Evolutionary conservation across 2,797 vertebrate species (phyloP).

Genomic region (Enteromius paludinosus): DNA sequence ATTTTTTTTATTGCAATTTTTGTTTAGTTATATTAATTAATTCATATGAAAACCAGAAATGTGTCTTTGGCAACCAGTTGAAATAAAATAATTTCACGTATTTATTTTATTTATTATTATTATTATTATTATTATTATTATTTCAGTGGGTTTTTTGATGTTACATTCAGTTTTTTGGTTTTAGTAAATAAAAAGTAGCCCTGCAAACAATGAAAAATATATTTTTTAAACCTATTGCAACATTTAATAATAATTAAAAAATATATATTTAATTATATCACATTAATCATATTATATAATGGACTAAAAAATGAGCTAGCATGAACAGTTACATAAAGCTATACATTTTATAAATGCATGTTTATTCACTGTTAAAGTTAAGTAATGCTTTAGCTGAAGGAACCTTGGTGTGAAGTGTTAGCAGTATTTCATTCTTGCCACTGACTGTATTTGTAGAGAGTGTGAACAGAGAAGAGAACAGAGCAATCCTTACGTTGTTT

Average conservation of each 20-base stretch:
- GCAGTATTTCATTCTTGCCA: neutral
- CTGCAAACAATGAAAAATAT: too few relatives aligned
- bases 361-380: neutral
- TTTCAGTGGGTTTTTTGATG: too few relatives aligned
- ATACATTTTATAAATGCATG: neutral
- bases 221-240: too few relatives aligned
- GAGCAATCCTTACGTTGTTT: constrained; percentile 82
- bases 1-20: neutral
- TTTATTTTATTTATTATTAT: too few relatives aligned
- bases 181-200: too few relatives aligned
- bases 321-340: neutral
- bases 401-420: neutral
- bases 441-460: too few relatives aligned
- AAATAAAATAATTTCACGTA: too few relatives aligned
- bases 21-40: neutral
- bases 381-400: neutral
- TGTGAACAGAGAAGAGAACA: neutral
- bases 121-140: too few relatives aligned
- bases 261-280: too few relatives aligned
- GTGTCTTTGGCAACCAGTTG: neutral
- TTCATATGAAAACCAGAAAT: neutral
- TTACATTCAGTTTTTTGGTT: neutral
- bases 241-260: neutral
- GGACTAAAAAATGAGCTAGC: too few relatives aligned
- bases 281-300: neutral